A percentile compares a stretch with the other conserved stretches of the same genome.
phyloP scores from a whole-genome alignment of 2,888 invertebrate genomes.

The Lepidonotus clava region DNA sequence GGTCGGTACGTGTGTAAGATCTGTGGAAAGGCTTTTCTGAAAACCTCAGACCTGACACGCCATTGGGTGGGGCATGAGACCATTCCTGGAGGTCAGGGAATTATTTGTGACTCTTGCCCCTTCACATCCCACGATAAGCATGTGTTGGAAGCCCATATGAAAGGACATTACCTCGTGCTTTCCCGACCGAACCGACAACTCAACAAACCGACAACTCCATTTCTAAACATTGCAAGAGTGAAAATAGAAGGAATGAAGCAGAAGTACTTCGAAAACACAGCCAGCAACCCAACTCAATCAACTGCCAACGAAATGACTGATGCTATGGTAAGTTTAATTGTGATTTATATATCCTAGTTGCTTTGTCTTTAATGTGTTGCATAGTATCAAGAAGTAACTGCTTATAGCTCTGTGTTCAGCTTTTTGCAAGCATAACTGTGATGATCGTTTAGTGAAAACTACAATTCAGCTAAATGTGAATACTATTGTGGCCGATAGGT shows the following conservation, averaged over 20 bases:
- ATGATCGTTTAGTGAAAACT: too few relatives aligned
- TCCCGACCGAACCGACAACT: background rate
- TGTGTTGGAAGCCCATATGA: conserved; percentile 56
- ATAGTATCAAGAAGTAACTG: too few relatives aligned
- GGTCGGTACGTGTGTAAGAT: conserved; percentile 58
- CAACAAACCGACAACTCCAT: too few relatives aligned
- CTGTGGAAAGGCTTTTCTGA: conserved; percentile 61
- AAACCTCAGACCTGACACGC: conserved; percentile 59
- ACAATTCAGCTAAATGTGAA: too few relatives aligned
- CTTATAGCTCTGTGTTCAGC: too few relatives aligned
- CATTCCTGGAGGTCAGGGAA: background rate
- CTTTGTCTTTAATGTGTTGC: too few relatives aligned
- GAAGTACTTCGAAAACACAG: background rate
- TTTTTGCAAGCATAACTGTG: too few relatives aligned
- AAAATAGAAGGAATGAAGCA: background rate
- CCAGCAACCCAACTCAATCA: background rate
- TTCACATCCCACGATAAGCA: conserved; percentile 42
- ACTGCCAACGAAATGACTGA: background rate
- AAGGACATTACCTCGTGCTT: conserved; percentile 48
- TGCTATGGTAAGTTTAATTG: too few relatives aligned
- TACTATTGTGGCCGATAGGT: too few relatives aligned
- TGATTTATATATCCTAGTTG: too few relatives aligned
- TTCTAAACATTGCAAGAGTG: too few relatives aligned
- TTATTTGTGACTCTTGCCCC: conserved; percentile 57
- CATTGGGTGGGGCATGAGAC: conserved; percentile 61